Evolutionary conservation across 2,113 vertebrate genomes (phyloP).

Genomic region (Oryzias woworae): DNA sequence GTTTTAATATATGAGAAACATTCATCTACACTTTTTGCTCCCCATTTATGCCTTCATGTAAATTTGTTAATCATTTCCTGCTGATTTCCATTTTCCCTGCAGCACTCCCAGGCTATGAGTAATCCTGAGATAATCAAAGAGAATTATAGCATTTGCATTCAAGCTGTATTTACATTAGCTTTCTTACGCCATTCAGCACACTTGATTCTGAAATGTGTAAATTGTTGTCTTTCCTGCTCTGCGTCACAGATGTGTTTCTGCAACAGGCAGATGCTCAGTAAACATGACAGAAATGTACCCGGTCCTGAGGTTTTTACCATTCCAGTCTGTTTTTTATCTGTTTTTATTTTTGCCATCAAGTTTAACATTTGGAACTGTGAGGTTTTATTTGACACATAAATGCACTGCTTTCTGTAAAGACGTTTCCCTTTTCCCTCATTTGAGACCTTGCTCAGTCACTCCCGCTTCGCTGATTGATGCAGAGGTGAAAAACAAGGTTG

Average conservation of each 20-base stretch:
- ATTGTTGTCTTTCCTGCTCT: neutral
- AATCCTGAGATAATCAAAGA: constrained; percentile 15
- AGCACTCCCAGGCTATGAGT: neutral
- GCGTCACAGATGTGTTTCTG: constrained; percentile 24
- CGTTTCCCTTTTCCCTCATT: neutral
- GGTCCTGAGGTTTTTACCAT: neutral
- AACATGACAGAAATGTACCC: neutral
- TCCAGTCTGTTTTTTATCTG: neutral
- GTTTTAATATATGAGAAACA: constrained; percentile 10
- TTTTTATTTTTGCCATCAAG: neutral
- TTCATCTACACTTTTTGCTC: constrained; percentile 3
- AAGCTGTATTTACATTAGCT: neutral
- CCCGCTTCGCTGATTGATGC: constrained; percentile 28
- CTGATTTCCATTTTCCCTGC: constrained; percentile 17
- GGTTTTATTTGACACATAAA: no score
- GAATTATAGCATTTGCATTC: constrained; percentile 4
- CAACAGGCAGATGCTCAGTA: constrained; percentile 1
- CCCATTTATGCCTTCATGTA: constrained; percentile 13
- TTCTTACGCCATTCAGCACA: constrained; percentile 2
- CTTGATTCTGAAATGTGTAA: neutral
- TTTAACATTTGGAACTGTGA: neutral
- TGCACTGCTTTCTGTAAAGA: no score
- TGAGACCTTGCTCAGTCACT: neutral
- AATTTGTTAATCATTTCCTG: constrained; percentile 8
- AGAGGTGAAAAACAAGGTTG: constrained; percentile 18